Evolutionary conservation across 2,113 vertebrate species (phyloP), one percentile per base, ranked within the genome.

Genomic region (Upupa epops): DNA sequence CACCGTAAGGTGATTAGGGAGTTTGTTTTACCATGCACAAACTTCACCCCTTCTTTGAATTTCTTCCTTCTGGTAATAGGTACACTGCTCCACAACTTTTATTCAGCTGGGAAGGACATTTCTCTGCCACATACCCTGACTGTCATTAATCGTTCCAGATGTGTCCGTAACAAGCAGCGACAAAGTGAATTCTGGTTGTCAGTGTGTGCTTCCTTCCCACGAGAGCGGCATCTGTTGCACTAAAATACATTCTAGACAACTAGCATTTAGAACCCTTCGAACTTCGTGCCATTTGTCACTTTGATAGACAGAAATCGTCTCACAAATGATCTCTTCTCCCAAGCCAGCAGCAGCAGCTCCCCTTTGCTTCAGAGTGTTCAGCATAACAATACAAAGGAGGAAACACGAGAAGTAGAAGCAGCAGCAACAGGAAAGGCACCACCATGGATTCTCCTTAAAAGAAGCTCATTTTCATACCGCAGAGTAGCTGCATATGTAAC

Each of bases 161-260:
- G 71, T 73, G 8, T 5, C 49, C 40, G 65, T 59, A 70, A 90
- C 68, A 84, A 55, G 45, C 65, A 84, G 59, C 55, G 60, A 64
- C 9, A n/a, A 92, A 87, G 84, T 48, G 16, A 89, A 71, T 75
- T 81, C 42, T 40, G 32, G 40, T 51, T 82, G 40, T 76, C 46
- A 58, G 4, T 1, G 36, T 24, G 63, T 32, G 20, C 61, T 89
- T 80, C 60, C 26, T 12, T 78, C 63, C 61, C 63, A 61, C 22
- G 69, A 59, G 40, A 87, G 12, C 59, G 18, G 29, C n/a, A 68
- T 59, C 40, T 31, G 46, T 80, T 89, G 28, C 24, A 69, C 36
- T 51, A 51, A 90, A 76, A 87, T 26, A 59, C 22, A 91, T 32
- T 28, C 85, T 76, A 61, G 31, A 89, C 49, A 94, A 95, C 75